Base-by-base conservation (phyloP, 37 sponge, comb jelly and placozoan species). In the Oopsacas minuta region DNA sequence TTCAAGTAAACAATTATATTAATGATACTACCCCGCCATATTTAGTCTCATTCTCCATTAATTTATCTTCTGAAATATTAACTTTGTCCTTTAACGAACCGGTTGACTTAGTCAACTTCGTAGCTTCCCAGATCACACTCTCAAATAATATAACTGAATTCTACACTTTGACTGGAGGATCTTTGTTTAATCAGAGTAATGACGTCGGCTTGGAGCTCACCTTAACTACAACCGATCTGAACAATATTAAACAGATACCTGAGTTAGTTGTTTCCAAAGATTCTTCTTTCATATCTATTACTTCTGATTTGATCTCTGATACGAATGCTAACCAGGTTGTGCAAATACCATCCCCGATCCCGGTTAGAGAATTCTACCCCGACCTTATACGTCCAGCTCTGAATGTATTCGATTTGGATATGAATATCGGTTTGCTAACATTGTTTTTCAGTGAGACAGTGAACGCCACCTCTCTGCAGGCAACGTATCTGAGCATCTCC, bases 391-490 rank as follows among this genome's bases (percentile, higher is more conserved):
- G 0, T 0, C 91, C 95, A 35, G 0, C 36, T 35, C 52, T 95
- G 35, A 81, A 46, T 17, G 32, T 0, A 10, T 95, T 90, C 37
- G 38, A 42, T 1, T 83, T 94, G 0, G 89, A 94, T 52, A 51
- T 94, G 88, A 87, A 94, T 53, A 85, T 37, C 36, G 94, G 90
- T 0, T 28, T 37, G 5, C 81, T 94, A 36, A 30, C 23, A 0
- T 39, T 94, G 36, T 84, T 81, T 10, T 94, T 94, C 85, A 49
- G 61, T 12, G 94, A 94, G 81, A 90, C 90, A 20, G 88, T 94
- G 30, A 91, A 90, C 86, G 91, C 92, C 0, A 87, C 87, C 15
- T 61, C 75, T 25, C 75, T 61, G 20, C 5, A 32, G 75, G 22
- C 30, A 5, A n/a, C 1, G 28, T 34, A 61, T 10, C 20, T 61